Conservation (phyloP, 2,113 vertebrate species). For the Morone saxatilis region DNA sequence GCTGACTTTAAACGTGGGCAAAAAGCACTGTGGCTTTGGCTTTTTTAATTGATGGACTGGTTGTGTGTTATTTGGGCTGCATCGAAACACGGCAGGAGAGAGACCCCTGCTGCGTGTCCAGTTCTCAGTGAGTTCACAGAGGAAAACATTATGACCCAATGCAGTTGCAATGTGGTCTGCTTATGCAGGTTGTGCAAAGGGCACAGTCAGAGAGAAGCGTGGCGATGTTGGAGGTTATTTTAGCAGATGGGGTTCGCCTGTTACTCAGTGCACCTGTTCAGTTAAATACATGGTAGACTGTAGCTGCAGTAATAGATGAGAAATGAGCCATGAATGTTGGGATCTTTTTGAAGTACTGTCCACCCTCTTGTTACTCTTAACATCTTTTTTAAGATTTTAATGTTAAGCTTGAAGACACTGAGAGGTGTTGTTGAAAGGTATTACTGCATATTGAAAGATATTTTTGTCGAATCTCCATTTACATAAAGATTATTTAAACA, state of each 20-base stretch:
- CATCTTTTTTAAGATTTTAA: background rate
- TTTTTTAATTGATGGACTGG: background rate
- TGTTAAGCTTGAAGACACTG: background rate
- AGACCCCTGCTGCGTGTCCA: conserved; percentile 17
- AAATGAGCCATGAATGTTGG: background rate
- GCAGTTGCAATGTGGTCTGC: conserved; percentile 26
- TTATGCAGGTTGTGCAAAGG: conserved; percentile 27
- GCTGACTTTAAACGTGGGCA: background rate
- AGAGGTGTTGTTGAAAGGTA: background rate
- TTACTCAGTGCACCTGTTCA: conserved; percentile 28
- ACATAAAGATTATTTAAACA: background rate
- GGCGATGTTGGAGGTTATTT: conserved; percentile 24
- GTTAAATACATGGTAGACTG: conserved; percentile 13
- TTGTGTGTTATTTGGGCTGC: background rate
- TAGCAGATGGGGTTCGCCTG: conserved; percentile 32
- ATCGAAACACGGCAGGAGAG: background rate
- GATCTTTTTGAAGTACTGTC: conserved; percentile 4
- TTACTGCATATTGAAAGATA: background rate
- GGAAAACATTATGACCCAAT: conserved; percentile 12
- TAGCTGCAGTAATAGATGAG: conserved; percentile 10
- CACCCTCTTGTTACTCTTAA: background rate
- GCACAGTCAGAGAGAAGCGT: background rate
- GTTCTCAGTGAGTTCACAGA: conserved; percentile 10
- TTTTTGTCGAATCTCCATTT: background rate
- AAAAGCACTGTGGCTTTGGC: background rate